phyloP scores from a whole-genome alignment of 1,140 invertebrate genomes.

The Pteromalus puparum region DNA sequence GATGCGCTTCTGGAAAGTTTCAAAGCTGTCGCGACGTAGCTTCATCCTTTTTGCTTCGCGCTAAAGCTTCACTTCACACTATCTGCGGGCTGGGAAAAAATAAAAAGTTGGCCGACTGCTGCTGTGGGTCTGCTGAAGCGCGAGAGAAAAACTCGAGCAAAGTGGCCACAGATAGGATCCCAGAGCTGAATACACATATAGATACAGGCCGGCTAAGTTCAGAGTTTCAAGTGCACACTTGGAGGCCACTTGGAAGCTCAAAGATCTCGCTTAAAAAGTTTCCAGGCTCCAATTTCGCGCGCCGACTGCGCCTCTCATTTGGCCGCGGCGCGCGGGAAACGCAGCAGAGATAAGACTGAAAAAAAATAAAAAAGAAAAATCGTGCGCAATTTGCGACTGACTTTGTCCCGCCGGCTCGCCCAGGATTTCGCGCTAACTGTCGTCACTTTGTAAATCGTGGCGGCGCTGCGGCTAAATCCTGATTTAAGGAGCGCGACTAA shows the following conservation, averaged over 20 bases:
- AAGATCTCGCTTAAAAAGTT: slow-evolving; percentile 38
- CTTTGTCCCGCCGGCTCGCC: slow-evolving; percentile 23
- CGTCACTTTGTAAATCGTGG: slow-evolving; percentile 40
- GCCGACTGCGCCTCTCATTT: neutral
- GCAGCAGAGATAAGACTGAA: neutral
- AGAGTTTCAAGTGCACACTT: slow-evolving; percentile 24
- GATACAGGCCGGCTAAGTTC: neutral
- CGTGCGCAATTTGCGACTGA: slow-evolving; percentile 40
- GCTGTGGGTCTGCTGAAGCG: slow-evolving; percentile 11
- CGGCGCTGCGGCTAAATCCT: slow-evolving; percentile 32
- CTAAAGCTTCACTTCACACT: neutral
- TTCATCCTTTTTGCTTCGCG: neutral
- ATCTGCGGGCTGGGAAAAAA: neutral
- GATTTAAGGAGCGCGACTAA: slow-evolving; percentile 45
- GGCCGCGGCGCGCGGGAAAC: neutral
- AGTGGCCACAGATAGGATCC: slow-evolving; percentile 16
- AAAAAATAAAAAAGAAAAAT: slow-evolving; percentile 1
- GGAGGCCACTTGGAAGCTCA: slow-evolving; percentile 40
- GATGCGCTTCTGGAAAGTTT: too few species aligned
- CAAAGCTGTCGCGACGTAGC: too few species aligned
- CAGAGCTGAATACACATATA: neutral
- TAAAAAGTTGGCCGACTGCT: slow-evolving; percentile 25
- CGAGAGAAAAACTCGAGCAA: slow-evolving; percentile 24
- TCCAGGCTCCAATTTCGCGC: slow-evolving; percentile 10
- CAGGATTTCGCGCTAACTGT: slow-evolving; percentile 29